These are phyloP conservation scores for Podiceps cristatus DNA, from an alignment of 2,113 vertebrate species.

Conservation along the genomic window DNA sequence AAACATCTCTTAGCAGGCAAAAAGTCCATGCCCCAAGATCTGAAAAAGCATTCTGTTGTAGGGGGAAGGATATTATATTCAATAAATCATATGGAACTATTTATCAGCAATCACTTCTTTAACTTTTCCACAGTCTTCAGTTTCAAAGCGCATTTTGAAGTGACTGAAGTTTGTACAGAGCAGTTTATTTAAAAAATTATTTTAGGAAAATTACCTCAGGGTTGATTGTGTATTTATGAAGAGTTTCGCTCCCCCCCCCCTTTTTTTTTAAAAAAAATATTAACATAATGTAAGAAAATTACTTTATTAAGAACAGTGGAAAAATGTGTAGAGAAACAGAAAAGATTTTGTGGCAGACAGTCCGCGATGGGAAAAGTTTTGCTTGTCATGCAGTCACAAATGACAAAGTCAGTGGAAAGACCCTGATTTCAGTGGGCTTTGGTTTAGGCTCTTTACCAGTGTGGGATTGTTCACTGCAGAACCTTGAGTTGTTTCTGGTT, in stretches of 20 bases:
- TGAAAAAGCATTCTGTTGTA: conserved; percentile 48
- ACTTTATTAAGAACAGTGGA: conserved; percentile 69
- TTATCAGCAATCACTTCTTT: conserved; percentile 76
- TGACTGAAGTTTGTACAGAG: conserved; percentile 67
- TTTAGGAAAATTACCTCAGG: conserved; percentile 76
- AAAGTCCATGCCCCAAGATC: background rate
- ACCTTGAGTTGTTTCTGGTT: background rate
- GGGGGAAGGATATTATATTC: conserved; percentile 61
- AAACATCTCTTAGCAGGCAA: conserved; percentile 36
- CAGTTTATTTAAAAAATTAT: conserved; percentile 73
- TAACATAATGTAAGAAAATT: conserved; percentile 69
- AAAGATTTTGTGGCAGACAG: conserved; percentile 41
- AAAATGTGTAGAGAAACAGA: conserved; percentile 46
- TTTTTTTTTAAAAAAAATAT: background rate
- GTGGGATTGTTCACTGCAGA: background rate
- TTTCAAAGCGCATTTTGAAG: conserved; percentile 75
- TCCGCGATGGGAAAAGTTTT: conserved; percentile 29
- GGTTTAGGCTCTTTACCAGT: background rate
- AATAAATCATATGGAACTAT: conserved; percentile 77
- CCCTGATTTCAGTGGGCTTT: background rate
- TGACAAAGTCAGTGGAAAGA: background rate
- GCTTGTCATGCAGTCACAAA: conserved; percentile 23
- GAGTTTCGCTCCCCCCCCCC: background rate
- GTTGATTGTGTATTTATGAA: conserved; percentile 72
- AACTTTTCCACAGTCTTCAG: conserved; percentile 74